phyloP scores from a whole-genome alignment of 2,113 vertebrate species.

The Heptranchias perlo region DNA sequence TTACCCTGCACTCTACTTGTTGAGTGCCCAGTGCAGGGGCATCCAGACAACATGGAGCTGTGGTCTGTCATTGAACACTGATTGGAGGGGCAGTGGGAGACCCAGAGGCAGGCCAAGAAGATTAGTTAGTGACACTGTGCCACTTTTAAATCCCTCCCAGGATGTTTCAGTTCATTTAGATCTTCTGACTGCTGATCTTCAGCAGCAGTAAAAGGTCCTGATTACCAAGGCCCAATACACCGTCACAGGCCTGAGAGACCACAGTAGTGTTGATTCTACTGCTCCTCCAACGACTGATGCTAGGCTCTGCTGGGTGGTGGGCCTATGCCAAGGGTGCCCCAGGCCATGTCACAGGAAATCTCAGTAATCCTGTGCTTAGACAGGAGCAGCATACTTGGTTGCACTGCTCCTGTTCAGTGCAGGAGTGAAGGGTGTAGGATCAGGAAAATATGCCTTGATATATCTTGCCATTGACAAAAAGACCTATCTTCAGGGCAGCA shows the following conservation, averaged over 20 bases:
- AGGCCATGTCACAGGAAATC: not conserved
- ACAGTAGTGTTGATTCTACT: not conserved
- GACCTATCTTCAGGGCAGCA: not conserved
- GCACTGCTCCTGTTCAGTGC: not conserved
- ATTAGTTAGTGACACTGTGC: too few species aligned
- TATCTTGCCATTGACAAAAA: not conserved
- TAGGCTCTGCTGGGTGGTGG: not conserved
- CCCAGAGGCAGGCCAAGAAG: too few species aligned
- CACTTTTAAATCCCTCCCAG: too few species aligned
- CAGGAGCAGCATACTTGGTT: not conserved
- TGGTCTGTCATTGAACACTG: too few species aligned
- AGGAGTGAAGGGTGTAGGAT: not conserved
- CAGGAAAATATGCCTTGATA: not conserved
- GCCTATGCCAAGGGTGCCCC: not conserved
- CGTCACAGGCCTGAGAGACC: not conserved
- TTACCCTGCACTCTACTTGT: too few species aligned
- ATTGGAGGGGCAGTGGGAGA: too few species aligned
- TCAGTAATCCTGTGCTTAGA: not conserved
- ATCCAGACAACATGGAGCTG: too few species aligned
- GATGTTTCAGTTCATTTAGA: too few species aligned
- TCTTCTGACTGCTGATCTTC: too few species aligned
- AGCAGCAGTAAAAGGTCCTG: too few species aligned
- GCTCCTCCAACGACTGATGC: not conserved
- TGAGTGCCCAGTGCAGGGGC: too few species aligned
- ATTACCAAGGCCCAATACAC: too few species aligned